Evolutionary conservation across 1,140 invertebrate species (phyloP), one percentile per base, ranked within the genome.

Genomic region (Tyrophagus putrescentiae): DNA sequence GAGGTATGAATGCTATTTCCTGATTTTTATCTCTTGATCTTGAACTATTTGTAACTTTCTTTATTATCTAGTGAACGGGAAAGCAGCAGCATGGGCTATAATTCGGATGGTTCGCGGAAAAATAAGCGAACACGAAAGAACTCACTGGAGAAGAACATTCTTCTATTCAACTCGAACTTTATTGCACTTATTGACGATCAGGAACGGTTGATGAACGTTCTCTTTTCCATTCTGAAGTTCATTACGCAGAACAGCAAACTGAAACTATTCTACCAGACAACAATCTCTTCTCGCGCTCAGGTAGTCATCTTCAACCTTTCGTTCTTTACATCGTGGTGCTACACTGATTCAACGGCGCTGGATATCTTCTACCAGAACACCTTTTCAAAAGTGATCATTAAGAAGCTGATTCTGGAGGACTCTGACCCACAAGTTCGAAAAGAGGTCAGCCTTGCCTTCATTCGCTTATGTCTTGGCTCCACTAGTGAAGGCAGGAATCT

Each of bases 391-490:
- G 72, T 74, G 1, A 86, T 85, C 83, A 69, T 89, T 6, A 79
- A 83, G 39, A 76, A 84, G 68, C 75, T 89, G 3, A 82, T 87
- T 3, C 71, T 90, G 1, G 84, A 88, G 67, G 85, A 88, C 69
- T 84, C 85, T 0, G 86, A 90, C 70, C 84, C 85, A 0, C 76
- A 84, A 53, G 86, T 93, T 0, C 76, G 89, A 27, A 78, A 85
- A 58, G 89, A 94, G 73, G 84, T 87, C 0, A 92, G 88, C 70
- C 84, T 84, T 27, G 87, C 87, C 0, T 74, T 93, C 2, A 92
- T 93, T 70, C 78, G 84, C 54, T 72, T 92, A 36, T 92, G 85
- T 70, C 73, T 90, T 25, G 87, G 87, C 3, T 78, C 78, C 18
- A 77, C 75, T 7, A 68, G 70, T 6, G 80, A 81, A 53, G 76